Conservation (phyloP, 2,888 invertebrate species). For the Metalampra italica region DNA sequence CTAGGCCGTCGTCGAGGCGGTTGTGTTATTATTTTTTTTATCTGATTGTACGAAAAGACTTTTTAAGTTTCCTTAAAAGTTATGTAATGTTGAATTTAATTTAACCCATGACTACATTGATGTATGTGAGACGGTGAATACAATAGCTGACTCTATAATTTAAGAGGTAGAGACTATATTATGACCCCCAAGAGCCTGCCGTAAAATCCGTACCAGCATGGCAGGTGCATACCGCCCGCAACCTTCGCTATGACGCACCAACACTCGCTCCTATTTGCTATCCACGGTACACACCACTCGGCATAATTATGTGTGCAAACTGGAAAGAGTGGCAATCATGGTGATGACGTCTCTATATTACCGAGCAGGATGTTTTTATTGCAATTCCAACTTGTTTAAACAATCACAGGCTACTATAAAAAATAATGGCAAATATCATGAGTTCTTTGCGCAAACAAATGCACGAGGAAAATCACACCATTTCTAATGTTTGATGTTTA, state of each 20-base stretch:
- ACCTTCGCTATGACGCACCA: conserved; percentile 14
- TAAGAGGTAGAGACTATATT: no score
- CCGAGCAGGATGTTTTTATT: conserved; percentile 7
- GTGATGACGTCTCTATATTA: conserved; percentile 1
- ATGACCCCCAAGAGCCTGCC: no score
- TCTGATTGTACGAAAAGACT: no score
- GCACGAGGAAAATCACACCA: background rate
- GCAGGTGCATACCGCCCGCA: conserved; percentile 1
- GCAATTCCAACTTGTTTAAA: background rate
- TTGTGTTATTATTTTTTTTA: no score
- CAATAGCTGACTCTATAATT: no score
- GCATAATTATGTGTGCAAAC: conserved; percentile 5
- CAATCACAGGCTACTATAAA: background rate
- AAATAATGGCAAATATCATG: background rate
- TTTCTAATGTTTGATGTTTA: background rate
- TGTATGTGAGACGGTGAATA: no score
- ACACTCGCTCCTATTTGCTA: conserved; percentile 10
- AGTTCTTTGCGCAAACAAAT: background rate
- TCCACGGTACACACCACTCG: conserved; percentile 4
- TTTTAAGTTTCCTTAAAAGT: no score
- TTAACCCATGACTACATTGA: no score
- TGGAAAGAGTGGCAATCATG: conserved; percentile 1
- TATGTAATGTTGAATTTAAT: no score
- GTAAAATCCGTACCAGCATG: no score
- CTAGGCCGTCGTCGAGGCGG: no score